phyloP scores from a whole-genome alignment of 2,113 vertebrate genomes.

The Colius striatus region DNA sequence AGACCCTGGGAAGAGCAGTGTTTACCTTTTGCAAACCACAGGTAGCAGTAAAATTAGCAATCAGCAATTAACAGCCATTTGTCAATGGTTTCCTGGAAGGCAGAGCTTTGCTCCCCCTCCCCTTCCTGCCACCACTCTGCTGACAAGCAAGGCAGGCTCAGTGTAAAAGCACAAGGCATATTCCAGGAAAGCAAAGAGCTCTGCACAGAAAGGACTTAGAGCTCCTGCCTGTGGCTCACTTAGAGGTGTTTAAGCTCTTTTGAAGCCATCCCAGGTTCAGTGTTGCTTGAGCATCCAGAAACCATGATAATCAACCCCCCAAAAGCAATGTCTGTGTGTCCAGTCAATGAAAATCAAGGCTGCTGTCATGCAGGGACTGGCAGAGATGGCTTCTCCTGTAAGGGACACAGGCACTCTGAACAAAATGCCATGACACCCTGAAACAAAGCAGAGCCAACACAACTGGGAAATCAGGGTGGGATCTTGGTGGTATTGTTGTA shows the following conservation, averaged over 20 bases:
- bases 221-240: background rate
- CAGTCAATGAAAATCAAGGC: background rate
- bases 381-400: background rate
- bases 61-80: slow-evolving; percentile 59
- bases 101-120: slow-evolving; percentile 4
- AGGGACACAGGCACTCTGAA: background rate
- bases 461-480: background rate
- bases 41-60: slow-evolving; percentile 63
- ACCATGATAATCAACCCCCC: background rate
- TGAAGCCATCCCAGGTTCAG: background rate
- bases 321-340: background rate
- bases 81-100: slow-evolving; percentile 61
- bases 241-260: background rate
- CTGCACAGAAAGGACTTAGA: background rate
- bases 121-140: slow-evolving; percentile 5
- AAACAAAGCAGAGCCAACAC: background rate
- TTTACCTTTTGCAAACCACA: slow-evolving; percentile 68
- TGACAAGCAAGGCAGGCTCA: background rate
- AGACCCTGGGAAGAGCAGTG: background rate
- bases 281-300: background rate
- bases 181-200: slow-evolving; percentile 20
- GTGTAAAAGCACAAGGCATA: background rate
- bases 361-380: background rate
- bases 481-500: background rate
- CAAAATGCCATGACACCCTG: background rate